Evolutionary conservation across 2,797 vertebrate genomes (phyloP), one percentile per base, ranked within the genome.

Genomic region (Pipistrellus nathusii): DNA sequence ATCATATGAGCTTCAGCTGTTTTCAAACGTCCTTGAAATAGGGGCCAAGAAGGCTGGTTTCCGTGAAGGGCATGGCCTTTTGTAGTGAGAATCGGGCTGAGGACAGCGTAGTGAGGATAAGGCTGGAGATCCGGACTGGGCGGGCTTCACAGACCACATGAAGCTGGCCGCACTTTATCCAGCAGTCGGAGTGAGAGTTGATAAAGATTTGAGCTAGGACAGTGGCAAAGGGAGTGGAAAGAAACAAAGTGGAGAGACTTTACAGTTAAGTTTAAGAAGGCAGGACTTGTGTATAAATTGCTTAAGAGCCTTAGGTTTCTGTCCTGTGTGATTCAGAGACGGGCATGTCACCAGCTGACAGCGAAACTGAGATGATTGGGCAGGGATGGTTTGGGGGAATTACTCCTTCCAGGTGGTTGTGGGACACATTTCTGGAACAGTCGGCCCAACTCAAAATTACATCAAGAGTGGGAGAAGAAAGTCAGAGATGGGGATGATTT

Each of bases 21-120:
- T 92, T 14, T 35, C 14, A 48, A 48, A 11, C 2, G 20, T 55
- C 38, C 21, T 76, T 8, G 14, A 88, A 80, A 57, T 6, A 48
- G 8, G 55, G 8, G 1, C 15, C 48, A 8, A 38, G 27, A 83
- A 57, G 41, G 53, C 11, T 18, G 13, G 5, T 62, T 20, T 68
- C 53, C 2, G 27, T 6, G 21, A 77, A n/a, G 35, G 32, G 6
- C 85, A 2, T 38, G 3, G 12, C 44, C 30, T n/a, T 51, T 35
- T 59, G 38, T 41, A 20, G 20, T 10, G 6, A 35, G 12, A 9
- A 15, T 9, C 3, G 14, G 9, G 20, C n/a, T 38, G 12, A 55
- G 38, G 85, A 38, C 0, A 0, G 6, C 9, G 3, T 38, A 25
- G 15, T 14, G 48, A 68, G 1, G 9, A 46, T 46, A 46, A 46